Evolutionary conservation across 2,888 invertebrate genomes (phyloP).

Genomic region (Dryomyza anilis): DNA sequence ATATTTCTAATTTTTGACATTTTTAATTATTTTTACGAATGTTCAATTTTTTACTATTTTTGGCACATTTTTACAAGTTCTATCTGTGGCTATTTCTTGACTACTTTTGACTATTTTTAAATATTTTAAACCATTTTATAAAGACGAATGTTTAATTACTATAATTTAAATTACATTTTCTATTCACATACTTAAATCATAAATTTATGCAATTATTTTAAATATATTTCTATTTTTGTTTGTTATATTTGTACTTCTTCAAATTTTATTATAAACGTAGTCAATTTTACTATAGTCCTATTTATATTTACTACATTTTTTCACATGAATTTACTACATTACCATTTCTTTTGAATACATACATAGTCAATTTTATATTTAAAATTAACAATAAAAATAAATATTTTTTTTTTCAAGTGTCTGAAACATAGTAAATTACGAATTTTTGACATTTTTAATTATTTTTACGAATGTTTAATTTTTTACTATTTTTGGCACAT

Average conservation of each 20-base stretch:
- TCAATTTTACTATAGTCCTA: too few species aligned
- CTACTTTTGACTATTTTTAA: neutral
- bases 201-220: too few species aligned
- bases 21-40: neutral
- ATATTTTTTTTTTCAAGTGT: too few species aligned
- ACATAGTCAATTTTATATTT: too few species aligned
- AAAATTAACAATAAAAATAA: too few species aligned
- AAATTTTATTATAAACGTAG: too few species aligned
- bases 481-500: neutral
- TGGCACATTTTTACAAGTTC: neutral
- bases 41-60: neutral
- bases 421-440: too few species aligned
- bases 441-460: too few species aligned
- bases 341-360: too few species aligned
- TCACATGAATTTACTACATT: too few species aligned
- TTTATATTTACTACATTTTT: too few species aligned
- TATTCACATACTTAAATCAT: neutral
- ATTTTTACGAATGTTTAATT: neutral
- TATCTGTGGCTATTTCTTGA: neutral
- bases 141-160: neutral
- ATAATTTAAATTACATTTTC: neutral
- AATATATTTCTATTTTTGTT: too few species aligned
- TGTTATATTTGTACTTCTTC: neutral
- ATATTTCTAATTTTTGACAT: neutral
- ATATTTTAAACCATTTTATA: neutral